phyloP scores from a whole-genome alignment of 2,888 invertebrate species.

The Cheilosia grossa region DNA sequence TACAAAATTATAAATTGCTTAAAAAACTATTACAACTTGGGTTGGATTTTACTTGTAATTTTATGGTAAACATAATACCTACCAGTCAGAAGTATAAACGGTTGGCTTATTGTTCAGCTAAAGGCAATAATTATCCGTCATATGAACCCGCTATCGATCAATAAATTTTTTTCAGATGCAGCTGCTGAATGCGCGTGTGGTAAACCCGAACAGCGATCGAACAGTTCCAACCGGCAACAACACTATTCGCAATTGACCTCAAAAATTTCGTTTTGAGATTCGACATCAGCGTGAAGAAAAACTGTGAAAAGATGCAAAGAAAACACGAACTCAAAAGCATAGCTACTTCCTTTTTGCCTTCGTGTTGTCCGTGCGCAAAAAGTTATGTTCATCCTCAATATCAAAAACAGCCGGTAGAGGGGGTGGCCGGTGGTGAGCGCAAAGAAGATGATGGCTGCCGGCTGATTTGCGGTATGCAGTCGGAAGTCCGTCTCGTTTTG shows the following conservation, averaged over 20 bases:
- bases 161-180: constrained; percentile 41
- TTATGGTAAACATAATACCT: neutral
- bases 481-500: constrained; percentile 72
- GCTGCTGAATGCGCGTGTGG: constrained; percentile 23
- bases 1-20: neutral
- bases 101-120: constrained; percentile 1
- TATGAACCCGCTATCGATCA: constrained; percentile 59
- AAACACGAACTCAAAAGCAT: constrained; percentile 55
- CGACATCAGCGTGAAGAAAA: constrained; percentile 60
- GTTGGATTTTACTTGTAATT: constrained; percentile 1
- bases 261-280: constrained; percentile 50
- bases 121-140: constrained; percentile 58
- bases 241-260: constrained; percentile 69
- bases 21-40: neutral
- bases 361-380: constrained; percentile 64
- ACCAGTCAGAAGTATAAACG: constrained; percentile 22
- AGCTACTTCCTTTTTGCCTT: constrained; percentile 68
- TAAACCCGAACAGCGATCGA: neutral
- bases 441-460: constrained; percentile 37
- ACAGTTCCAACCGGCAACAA: constrained; percentile 31
- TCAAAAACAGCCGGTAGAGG: neutral
- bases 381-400: constrained; percentile 71
- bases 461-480: constrained; percentile 54
- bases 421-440: neutral
- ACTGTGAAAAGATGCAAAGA: constrained; percentile 66